Base-by-base conservation (phyloP, 2,888 invertebrate genomes). In the Cordylochernes scorpioides region DNA sequence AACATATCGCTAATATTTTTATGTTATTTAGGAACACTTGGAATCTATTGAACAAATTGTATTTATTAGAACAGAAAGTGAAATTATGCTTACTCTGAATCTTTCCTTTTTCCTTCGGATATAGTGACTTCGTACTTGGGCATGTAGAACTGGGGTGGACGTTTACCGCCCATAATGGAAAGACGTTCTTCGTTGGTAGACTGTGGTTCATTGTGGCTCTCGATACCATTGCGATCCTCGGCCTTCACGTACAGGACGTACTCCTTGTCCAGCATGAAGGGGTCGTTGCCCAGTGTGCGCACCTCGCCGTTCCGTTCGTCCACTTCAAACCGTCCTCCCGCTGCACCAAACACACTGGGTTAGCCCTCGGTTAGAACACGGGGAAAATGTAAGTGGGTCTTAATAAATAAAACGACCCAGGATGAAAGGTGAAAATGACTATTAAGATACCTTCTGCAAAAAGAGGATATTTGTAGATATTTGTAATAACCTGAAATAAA, bases 91-190 rank as follows among this genome's bases (percentile, higher is more conserved):
- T 61, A 88, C 86, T 82, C 84, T 27, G 82, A 80, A 54, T 84
- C 84, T 54, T 84, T 82, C 54, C 77, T 80, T 59, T 84, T 78
- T 53, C 86, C 86, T 56, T 94, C 94, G 2, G 82, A 78, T 42
- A 94, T 86, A 51, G 78, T 78, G 0, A 84, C 82, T 49, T 75
- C 74, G 52, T 91, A 94, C 44, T 73, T 72, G 4, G 74, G 73
- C 63, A 88, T 69, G 53, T 82, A 86, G 59, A 94, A 91, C 56
- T 94, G 94, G 0, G 94, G 94, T 0, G 84, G 78, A 21, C 88
- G 63, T 50, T 88, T 84, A 33, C 91, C 91, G 13, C 86, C 91
- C 9, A 84, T 77, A 48, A 91, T 86, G 39, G 78, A 80, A 30
- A 84, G 56, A 8, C 82, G 64, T 48, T 82, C 80, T 52, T 84